phyloP scores from a whole-genome alignment of 2,797 vertebrate genomes.

The Perodicticus potto region DNA sequence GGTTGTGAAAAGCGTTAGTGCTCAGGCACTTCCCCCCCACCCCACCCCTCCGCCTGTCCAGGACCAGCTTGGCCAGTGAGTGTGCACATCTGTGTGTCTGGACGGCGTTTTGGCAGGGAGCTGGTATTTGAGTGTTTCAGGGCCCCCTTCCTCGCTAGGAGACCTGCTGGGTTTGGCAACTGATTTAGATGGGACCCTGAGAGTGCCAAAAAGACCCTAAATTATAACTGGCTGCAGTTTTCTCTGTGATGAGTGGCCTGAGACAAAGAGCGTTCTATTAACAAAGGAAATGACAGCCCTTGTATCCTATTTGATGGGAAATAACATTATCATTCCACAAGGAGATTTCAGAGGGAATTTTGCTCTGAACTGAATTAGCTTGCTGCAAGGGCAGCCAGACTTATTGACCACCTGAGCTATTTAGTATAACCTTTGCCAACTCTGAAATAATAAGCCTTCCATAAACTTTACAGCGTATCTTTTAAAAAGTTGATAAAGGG shows the following conservation, averaged over 20 bases:
- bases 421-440: constrained; percentile 2
- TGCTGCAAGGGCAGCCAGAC: background rate
- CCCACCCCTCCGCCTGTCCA: background rate
- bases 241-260: background rate
- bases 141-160: background rate
- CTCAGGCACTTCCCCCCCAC: background rate
- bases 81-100: background rate
- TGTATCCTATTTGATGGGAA: constrained; percentile 46
- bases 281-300: background rate
- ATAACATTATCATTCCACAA: constrained; percentile 31
- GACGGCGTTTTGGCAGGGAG: background rate
- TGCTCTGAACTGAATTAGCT: constrained; percentile 33
- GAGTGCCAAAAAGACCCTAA: background rate
- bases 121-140: background rate
- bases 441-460: constrained; percentile 16
- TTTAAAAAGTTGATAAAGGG: background rate
- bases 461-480: background rate
- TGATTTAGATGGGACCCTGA: background rate
- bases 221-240: background rate
- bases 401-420: background rate
- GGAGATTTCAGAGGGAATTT: constrained; percentile 39
- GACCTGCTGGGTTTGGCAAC: background rate
- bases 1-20: background rate
- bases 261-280: background rate
- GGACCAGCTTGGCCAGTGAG: background rate